Conservation (phyloP, 2,113 vertebrate genomes). For the Cercopithecus mona region DNA sequence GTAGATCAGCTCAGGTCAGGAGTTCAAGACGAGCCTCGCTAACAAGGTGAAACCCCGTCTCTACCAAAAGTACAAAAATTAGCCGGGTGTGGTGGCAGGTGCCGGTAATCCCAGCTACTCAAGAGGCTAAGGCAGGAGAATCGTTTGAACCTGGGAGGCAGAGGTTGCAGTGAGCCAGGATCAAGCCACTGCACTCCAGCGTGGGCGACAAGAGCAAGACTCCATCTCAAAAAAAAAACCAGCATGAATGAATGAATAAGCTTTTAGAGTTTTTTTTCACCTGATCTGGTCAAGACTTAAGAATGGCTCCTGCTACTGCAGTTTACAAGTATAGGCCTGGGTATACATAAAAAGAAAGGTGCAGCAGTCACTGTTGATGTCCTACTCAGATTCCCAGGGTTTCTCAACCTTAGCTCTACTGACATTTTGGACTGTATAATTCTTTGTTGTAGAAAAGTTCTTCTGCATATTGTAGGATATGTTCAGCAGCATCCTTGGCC, state of each 20-base stretch:
- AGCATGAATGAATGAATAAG: not conserved
- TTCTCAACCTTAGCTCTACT: not conserved
- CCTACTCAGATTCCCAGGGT: not conserved
- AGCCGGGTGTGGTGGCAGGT: too few species aligned
- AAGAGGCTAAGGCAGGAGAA: too few species aligned
- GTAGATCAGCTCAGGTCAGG: too few species aligned
- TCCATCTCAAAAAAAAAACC: not conserved
- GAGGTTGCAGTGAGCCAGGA: too few species aligned
- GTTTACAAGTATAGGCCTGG: not conserved
- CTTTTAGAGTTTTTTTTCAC: not conserved
- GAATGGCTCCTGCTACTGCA: not conserved
- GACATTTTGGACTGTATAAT: not conserved
- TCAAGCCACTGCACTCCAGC: too few species aligned
- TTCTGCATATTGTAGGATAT: not conserved
- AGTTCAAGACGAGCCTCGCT: too few species aligned
- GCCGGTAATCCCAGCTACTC: too few species aligned
- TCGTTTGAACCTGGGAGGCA: too few species aligned
- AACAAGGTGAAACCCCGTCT: too few species aligned
- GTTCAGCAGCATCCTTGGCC: not conserved
- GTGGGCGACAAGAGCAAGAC: too few species aligned
- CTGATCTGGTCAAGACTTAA: not conserved
- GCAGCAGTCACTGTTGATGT: not conserved
- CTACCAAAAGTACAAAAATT: too few species aligned
- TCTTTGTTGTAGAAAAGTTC: not conserved
- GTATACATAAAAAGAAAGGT: not conserved